phyloP scores from a whole-genome alignment of 30 jellyfish, hydroid and myxozoan genomes.

The Rhopilema esculentum region DNA sequence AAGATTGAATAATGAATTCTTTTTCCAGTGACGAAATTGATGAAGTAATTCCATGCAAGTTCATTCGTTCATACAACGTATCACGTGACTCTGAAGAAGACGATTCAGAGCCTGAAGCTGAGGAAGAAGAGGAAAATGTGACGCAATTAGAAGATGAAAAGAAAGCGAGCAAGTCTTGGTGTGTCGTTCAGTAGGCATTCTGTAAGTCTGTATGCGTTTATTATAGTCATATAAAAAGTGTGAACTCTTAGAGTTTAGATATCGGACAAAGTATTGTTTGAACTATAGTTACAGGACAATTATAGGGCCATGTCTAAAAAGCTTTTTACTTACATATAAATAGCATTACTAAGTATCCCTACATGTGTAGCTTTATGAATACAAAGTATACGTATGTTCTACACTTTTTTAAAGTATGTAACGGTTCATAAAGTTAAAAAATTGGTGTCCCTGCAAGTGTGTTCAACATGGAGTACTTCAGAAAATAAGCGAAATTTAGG shows the following conservation, averaged over 20 bases:
- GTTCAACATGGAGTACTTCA: too few relatives aligned
- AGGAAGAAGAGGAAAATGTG: conserved; percentile 35
- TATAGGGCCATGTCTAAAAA: too few relatives aligned
- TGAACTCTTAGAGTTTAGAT: background rate
- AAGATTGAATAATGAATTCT: background rate
- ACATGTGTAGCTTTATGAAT: too few relatives aligned
- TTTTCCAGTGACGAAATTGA: conserved; percentile 73
- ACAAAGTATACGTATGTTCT: too few relatives aligned
- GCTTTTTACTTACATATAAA: too few relatives aligned
- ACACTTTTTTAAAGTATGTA: too few relatives aligned
- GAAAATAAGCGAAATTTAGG: too few relatives aligned
- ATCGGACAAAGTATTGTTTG: too few relatives aligned
- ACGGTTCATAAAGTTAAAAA: too few relatives aligned
- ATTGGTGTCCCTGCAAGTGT: too few relatives aligned
- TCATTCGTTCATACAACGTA: conserved; percentile 69
- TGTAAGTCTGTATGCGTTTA: background rate
- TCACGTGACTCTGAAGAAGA: conserved; percentile 78
- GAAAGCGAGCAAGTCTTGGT: conserved; percentile 39
- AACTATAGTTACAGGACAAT: background rate
- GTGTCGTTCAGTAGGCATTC: conserved; percentile 53
- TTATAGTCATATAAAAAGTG: background rate
- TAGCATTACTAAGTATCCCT: too few relatives aligned
- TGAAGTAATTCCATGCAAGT: conserved; percentile 90
- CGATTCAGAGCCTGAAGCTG: conserved; percentile 68
- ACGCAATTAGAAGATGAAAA: conserved; percentile 6